Evolutionary conservation across 2,888 invertebrate genomes (phyloP), one percentile per base, ranked within the genome.

Genomic region (Matsumyia berberina): DNA sequence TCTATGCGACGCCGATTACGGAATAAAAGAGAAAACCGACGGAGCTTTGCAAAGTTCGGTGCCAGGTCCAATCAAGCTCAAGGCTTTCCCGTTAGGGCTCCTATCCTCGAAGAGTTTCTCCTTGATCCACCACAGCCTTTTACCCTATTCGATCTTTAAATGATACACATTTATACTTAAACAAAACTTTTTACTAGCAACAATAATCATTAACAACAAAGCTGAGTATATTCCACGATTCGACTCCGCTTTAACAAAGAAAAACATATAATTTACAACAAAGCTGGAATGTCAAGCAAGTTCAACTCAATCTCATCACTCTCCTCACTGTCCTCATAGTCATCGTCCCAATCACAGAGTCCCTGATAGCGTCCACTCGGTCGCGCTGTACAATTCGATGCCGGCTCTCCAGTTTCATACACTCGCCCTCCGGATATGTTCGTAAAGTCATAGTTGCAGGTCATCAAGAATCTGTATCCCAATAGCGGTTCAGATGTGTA

Each of bases 381-480:
- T 5, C 87, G 88, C 0, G 44, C 53, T 15, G 79, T 35, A 74
- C 91, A 91, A 51, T 89, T 89, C 0, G 90, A 89, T 0, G 89
- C 90, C 3, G 90, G 74, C 7, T 88, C 81, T 5, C 91, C 91
- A 2, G 86, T 62, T 7, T 88, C 87, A 81, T 91, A 91, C 6
- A 91, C 88, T 6, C 89, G 88, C 42, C 90, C 89, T 1, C 85
- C 86, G n/a, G 87, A 87, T n/a, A 91, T 87, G 57, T 91, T 91
- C 17, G 89, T 90, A 55, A 88, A 90, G 77, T 91, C 90, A 69
- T 91, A 91, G 70, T 91, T 91, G 81, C 91, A 91, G 0, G 91
- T 90, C 85, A 91, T 87, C 42, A 90, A 73, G 24, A 91, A 89
- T 6, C 88, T 86, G 15, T 72, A 73, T 31, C 81, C 76, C n/a